Evolutionary conservation across 2,888 invertebrate species (phyloP).

Genomic region (Calameuta pallipes): DNA sequence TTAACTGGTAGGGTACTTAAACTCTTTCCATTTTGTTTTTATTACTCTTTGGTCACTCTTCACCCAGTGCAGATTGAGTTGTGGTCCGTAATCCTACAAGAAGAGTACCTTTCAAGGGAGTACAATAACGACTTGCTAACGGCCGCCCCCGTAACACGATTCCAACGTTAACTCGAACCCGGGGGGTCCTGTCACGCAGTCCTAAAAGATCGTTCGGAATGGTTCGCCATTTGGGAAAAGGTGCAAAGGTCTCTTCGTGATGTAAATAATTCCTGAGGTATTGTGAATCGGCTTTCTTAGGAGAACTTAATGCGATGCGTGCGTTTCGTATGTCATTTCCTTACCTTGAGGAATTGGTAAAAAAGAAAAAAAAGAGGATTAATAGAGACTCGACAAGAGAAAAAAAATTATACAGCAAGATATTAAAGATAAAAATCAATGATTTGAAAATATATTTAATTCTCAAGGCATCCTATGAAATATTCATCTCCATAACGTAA

Average conservation of each 20-base stretch:
- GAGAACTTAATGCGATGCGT: neutral
- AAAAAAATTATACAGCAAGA: neutral
- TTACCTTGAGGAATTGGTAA: neutral
- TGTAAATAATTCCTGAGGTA: neutral
- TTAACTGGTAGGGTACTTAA: neutral
- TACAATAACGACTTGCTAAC: slow-evolving; percentile 20
- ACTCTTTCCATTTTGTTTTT: slow-evolving; percentile 3
- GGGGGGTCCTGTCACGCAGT: slow-evolving; percentile 4
- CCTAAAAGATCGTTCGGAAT: neutral
- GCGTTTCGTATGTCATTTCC: neutral
- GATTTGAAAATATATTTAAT: neutral
- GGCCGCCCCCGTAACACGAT: slow-evolving; percentile 16
- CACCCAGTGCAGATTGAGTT: slow-evolving; percentile 21
- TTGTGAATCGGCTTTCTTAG: neutral
- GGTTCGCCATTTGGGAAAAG: neutral
- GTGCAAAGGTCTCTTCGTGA: neutral
- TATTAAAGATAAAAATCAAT: no score
- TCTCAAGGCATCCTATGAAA: neutral
- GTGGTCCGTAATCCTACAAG: slow-evolving; percentile 15
- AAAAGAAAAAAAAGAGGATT: neutral
- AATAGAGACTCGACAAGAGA: neutral
- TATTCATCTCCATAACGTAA: neutral
- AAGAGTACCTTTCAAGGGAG: slow-evolving; percentile 10
- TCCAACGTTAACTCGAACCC: slow-evolving; percentile 7
- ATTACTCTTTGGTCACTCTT: slow-evolving; percentile 2